Percentiles rank a stretch among this genome's conserved stretches.
phyloP scores from a whole-genome alignment of 2,113 vertebrate genomes.

The Pleuronectes platessa region DNA sequence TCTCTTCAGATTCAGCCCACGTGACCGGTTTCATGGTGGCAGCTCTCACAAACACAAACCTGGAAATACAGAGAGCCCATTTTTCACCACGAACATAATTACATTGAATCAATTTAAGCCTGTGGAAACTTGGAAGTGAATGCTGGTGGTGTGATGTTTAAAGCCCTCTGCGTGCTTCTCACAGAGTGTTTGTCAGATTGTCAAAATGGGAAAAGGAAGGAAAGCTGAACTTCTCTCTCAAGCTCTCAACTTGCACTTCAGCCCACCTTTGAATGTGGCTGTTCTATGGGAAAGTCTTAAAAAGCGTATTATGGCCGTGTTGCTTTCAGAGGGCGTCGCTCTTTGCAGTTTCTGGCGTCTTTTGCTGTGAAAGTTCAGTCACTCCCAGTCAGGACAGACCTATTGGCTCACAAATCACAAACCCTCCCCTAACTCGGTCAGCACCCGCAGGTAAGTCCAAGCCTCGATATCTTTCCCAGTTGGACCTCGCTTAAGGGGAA shows the following conservation, averaged over 20 bases:
- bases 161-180: background rate
- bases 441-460: background rate
- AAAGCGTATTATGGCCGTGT: background rate
- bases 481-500: background rate
- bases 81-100: background rate
- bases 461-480: background rate
- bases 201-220: no score
- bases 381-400: background rate
- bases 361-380: background rate
- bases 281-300: background rate
- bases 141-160: background rate
- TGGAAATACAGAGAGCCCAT: background rate
- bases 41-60: background rate
- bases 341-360: background rate
- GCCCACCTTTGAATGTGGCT: background rate
- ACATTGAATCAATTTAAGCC: background rate
- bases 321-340: background rate
- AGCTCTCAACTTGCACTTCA: background rate
- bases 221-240: background rate
- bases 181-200: no score
- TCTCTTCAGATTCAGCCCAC: background rate
- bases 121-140: background rate
- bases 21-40: background rate
- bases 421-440: background rate
- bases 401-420: background rate